Evolutionary conservation across 2,888 invertebrate genomes (phyloP).

Genomic region (Drosophila eohydei): DNA sequence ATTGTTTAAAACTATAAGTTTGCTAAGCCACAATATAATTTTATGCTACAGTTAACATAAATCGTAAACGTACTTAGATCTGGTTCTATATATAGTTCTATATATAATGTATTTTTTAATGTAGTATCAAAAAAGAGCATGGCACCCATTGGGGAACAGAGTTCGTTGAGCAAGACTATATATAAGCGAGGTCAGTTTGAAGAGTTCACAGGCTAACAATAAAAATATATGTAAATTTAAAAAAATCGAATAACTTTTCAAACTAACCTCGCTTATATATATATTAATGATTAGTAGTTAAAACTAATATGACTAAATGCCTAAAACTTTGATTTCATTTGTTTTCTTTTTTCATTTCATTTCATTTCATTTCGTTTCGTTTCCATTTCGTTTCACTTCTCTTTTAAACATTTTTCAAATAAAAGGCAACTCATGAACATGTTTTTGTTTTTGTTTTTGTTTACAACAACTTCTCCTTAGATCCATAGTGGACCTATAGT

Average conservation of each 20-base stretch:
- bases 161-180: constrained; percentile 70
- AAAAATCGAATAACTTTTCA: background rate
- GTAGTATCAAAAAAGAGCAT: constrained; percentile 73
- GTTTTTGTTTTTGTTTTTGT: constrained; percentile 37
- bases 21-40: constrained; percentile 77
- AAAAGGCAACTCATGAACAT: constrained; percentile 82
- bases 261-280: constrained; percentile 3
- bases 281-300: constrained; percentile 37
- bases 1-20: constrained; percentile 79
- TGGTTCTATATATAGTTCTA: constrained; percentile 18
- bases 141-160: constrained; percentile 78
- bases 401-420: constrained; percentile 72
- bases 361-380: constrained; percentile 34
- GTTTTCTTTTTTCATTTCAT: constrained; percentile 35
- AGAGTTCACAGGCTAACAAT: background rate
- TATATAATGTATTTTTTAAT: constrained; percentile 14
- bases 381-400: constrained; percentile 23
- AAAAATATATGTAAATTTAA: background rate
- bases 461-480: constrained; percentile 59
- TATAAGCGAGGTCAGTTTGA: background rate
- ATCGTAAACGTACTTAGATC: constrained; percentile 27
- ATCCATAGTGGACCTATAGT: constrained; percentile 84
- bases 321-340: constrained; percentile 69
- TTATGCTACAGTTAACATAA: constrained; percentile 47
- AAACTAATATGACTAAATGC: constrained; percentile 59